Percentiles rank a stretch among this genome's conserved stretches.
Evolutionary conservation across 2,113 vertebrate genomes (phyloP).

Genomic region (Pelmatolapia mariae): DNA sequence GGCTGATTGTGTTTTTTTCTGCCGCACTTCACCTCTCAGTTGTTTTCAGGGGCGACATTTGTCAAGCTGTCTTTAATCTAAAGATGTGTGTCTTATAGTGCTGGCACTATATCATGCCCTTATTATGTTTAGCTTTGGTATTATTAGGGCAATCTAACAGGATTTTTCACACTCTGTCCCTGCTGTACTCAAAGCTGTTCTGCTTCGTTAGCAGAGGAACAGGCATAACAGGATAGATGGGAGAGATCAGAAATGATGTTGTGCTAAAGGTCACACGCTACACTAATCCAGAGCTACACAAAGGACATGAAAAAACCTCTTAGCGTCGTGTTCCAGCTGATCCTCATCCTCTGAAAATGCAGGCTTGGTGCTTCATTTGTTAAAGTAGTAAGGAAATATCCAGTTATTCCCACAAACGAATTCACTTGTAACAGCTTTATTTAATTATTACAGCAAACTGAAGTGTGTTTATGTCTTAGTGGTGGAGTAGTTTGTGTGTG

Average conservation of each 20-base stretch:
- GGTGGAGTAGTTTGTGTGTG: not conserved
- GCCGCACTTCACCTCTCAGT: not conserved
- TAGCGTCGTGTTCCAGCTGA: not conserved
- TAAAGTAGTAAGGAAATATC: not conserved
- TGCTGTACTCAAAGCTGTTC: not conserved
- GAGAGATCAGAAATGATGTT: not conserved
- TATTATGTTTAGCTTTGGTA: not conserved
- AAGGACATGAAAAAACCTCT: not conserved
- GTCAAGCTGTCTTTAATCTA: not conserved
- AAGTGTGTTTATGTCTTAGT: not conserved
- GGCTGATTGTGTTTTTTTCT: not conserved
- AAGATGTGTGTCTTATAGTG: not conserved
- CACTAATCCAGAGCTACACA: not conserved
- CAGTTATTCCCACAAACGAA: not conserved
- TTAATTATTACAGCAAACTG: not conserved
- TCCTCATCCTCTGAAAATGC: not conserved
- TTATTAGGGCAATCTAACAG: not conserved
- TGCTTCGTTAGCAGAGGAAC: not conserved
- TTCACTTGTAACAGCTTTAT: not conserved
- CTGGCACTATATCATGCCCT: not conserved
- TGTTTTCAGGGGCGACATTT: not conserved
- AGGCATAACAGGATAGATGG: not conserved
- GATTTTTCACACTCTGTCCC: not conserved
- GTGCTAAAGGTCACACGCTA: not conserved
- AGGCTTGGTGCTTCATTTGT: not conserved